phyloP scores from a whole-genome alignment of 2,888 invertebrate genomes.

The Lithosia quadra region DNA sequence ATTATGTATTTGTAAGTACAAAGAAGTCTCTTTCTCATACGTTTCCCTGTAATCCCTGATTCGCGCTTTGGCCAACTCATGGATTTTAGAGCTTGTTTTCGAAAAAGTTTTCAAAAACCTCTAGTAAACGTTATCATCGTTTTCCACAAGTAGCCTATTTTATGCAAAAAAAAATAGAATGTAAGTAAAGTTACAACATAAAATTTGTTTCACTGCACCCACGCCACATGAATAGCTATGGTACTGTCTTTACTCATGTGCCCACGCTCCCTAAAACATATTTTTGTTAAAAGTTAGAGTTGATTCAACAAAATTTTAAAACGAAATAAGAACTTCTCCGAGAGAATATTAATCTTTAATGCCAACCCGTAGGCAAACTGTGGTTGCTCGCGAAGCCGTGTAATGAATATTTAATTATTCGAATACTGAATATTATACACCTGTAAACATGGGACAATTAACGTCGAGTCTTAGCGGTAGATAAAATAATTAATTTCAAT shows the following conservation, averaged over 20 bases:
- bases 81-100: background rate
- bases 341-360: conserved; percentile 28
- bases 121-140: background rate
- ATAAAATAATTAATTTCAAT: conserved; percentile 12
- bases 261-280: conserved; percentile 28
- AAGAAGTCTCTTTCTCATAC: background rate
- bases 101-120: background rate
- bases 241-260: no score
- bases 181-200: background rate
- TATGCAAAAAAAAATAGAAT: background rate
- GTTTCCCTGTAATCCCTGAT: background rate
- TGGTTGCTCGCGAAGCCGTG: conserved; percentile 9
- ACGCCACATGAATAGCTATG: no score
- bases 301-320: conserved; percentile 23
- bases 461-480: conserved; percentile 10
- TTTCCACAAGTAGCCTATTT: background rate
- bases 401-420: conserved; percentile 20
- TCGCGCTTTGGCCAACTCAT: background rate
- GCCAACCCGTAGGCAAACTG: background rate
- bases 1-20: background rate
- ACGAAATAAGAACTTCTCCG: conserved; percentile 22
- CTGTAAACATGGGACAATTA: conserved; percentile 17
- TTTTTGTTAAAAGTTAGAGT: conserved; percentile 34
- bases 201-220: background rate
- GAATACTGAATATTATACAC: conserved; percentile 12